These are phyloP conservation scores for Leguminivora glycinivorella DNA, from an alignment of 1,140 invertebrate genomes.

Conservation along the genomic window DNA sequence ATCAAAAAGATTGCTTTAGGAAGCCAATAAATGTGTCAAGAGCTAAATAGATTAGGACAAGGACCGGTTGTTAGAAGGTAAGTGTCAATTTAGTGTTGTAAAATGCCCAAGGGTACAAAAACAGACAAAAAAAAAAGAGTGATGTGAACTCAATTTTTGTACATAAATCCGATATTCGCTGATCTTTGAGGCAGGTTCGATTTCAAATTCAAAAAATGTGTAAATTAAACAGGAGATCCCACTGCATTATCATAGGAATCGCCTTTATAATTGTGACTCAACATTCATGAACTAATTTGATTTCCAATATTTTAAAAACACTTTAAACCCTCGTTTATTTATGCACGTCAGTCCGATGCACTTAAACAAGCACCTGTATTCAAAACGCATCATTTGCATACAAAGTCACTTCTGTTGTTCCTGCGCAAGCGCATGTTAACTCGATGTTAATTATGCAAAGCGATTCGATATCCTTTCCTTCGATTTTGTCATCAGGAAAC, in stretches of 20 bases:
- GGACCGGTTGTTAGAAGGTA: too few species aligned
- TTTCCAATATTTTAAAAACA: neutral
- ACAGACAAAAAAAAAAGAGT: too few species aligned
- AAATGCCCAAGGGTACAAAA: too few species aligned
- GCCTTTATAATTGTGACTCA: neutral
- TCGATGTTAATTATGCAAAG: constrained; percentile 4
- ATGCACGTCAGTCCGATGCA: neutral
- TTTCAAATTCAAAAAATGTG: too few species aligned
- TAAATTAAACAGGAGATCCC: neutral
- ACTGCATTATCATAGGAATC: neutral
- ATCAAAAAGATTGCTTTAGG: too few species aligned
- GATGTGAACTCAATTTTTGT: too few species aligned
- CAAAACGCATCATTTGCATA: neutral
- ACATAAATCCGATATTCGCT: too few species aligned
- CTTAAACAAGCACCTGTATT: neutral
- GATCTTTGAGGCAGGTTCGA: too few species aligned
- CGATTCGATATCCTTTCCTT: constrained; percentile 2
- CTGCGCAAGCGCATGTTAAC: constrained; percentile 1
- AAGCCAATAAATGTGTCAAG: too few species aligned
- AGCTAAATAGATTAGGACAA: too few species aligned
- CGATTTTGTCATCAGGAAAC: neutral
- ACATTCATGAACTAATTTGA: constrained; percentile 2
- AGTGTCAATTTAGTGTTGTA: too few species aligned
- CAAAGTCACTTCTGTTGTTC: neutral
- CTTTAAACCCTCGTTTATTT: neutral